A percentile compares a stretch with the other conserved stretches of the same genome.
Conservation (phyloP, 2,113 vertebrate species). For the Strix uralensis region DNA sequence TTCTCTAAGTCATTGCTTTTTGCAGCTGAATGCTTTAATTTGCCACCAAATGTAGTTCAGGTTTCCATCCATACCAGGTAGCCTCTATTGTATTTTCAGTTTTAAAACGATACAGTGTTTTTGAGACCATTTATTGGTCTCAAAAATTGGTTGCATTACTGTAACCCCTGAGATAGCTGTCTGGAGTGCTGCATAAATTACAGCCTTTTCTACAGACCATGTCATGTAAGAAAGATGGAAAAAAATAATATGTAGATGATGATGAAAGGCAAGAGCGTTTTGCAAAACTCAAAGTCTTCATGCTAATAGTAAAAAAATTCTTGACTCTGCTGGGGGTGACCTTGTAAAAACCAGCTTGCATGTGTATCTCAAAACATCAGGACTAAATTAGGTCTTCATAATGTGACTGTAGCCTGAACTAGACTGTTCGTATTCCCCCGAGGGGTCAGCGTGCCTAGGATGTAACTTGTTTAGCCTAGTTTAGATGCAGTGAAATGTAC, state of each 20-base stretch:
- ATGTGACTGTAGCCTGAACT: neutral
- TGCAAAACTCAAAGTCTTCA: conserved; percentile 21
- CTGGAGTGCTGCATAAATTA: neutral
- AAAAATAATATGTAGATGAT: neutral
- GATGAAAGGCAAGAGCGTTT: neutral
- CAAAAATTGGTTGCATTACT: neutral
- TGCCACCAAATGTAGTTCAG: neutral
- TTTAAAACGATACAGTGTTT: neutral
- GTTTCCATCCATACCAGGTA: neutral
- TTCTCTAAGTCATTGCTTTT: neutral
- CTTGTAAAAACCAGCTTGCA: neutral
- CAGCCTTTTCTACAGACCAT: neutral
- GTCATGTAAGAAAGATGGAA: neutral
- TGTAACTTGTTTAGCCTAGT: conserved; percentile 7
- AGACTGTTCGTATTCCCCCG: neutral
- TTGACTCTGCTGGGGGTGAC: conserved; percentile 19
- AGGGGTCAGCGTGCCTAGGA: neutral
- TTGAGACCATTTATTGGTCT: neutral
- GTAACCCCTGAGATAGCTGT: neutral
- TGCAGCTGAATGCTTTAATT: neutral
- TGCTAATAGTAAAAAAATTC: neutral
- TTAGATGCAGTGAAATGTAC: neutral
- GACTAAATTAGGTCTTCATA: conserved; percentile 10
- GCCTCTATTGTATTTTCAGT: neutral
- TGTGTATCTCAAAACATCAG: neutral